phyloP scores from a whole-genome alignment of 2,113 vertebrate species.

The Myxocyprinus asiaticus region DNA sequence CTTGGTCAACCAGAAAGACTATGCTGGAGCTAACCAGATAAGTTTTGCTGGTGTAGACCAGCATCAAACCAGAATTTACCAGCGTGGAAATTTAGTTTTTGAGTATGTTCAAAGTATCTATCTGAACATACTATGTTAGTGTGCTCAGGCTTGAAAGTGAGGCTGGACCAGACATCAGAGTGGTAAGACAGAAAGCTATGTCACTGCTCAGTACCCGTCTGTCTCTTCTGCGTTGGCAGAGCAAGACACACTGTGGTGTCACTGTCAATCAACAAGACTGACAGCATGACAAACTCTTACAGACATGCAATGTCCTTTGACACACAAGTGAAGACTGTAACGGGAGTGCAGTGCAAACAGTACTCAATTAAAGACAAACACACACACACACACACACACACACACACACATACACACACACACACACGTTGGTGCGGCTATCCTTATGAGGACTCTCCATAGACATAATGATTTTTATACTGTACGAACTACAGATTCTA shows the following conservation, averaged over 20 bases:
- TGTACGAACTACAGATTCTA: too few species aligned
- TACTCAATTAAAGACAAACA: neutral
- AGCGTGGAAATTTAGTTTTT: too few species aligned
- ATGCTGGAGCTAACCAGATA: too few species aligned
- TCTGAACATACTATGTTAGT: neutral
- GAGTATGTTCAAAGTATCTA: neutral
- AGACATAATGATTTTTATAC: too few species aligned
- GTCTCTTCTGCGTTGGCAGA: slow-evolving; percentile 1
- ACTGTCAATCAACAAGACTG: slow-evolving; percentile 20
- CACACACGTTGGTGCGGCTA: too few species aligned
- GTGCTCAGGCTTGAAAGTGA: neutral
- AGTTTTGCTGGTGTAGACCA: too few species aligned
- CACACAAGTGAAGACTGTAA: neutral
- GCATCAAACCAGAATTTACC: too few species aligned
- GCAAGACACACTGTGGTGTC: neutral
- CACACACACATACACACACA: neutral
- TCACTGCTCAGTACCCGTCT: slow-evolving; percentile 41
- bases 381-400: neutral
- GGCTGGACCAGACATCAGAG: neutral
- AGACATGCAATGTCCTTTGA: neutral
- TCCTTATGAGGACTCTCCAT: too few species aligned
- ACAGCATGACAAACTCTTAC: slow-evolving; percentile 1
- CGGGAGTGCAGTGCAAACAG: neutral
- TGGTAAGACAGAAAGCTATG: slow-evolving; percentile 19
- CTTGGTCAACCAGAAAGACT: too few species aligned